phyloP scores from a whole-genome alignment of 2,113 vertebrate species.

The Sprattus sprattus region DNA sequence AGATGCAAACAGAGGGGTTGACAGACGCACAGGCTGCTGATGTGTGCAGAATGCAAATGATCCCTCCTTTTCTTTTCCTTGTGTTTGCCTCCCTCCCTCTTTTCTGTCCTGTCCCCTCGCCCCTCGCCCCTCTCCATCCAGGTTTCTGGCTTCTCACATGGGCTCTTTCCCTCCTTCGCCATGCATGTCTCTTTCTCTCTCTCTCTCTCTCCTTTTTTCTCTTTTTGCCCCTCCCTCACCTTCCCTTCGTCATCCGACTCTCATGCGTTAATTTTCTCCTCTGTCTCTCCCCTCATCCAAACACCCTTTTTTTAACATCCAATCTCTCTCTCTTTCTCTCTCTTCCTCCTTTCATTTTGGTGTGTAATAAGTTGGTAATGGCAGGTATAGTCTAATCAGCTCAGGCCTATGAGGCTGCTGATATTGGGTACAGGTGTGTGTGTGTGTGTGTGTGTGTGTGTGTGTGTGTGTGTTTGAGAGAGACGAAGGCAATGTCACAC shows the following conservation, averaged over 20 bases:
- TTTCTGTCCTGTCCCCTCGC: neutral
- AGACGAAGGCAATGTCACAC: neutral
- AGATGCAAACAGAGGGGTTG: conserved; percentile 54
- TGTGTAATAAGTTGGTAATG: conserved; percentile 21
- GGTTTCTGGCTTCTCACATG: neutral
- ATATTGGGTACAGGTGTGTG: neutral
- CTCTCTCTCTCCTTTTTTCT: neutral
- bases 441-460: neutral
- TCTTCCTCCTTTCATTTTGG: neutral
- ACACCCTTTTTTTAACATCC: neutral
- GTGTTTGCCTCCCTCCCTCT: neutral
- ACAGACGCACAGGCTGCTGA: conserved; percentile 38
- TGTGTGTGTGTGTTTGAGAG: conserved; percentile 20
- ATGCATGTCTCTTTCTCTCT: neutral
- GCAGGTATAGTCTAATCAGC: conserved; percentile 1
- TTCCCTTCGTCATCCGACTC: neutral
- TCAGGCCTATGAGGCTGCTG: neutral
- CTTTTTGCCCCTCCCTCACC: neutral
- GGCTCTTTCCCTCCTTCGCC: too few species aligned
- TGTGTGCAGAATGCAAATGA: conserved; percentile 54
- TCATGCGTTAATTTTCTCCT: too few species aligned
- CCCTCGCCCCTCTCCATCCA: neutral
- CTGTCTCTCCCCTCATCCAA: neutral
- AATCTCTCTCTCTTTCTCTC: neutral
- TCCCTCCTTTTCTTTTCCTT: neutral